Evolutionary conservation across 2,888 invertebrate genomes (phyloP).

Genomic region (Pristionchus entomophagus): DNA sequence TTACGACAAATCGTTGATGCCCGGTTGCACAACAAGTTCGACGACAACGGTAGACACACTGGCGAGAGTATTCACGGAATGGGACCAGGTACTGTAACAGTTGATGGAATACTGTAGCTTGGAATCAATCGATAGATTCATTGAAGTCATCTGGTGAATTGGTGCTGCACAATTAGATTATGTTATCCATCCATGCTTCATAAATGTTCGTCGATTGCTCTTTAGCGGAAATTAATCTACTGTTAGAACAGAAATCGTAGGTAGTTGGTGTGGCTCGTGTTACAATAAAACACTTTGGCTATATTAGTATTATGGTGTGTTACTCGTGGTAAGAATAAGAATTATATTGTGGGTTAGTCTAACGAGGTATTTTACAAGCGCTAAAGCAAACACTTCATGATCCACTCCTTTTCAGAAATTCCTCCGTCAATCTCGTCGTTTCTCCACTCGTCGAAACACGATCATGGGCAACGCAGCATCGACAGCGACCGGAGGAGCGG

Average conservation of each 20-base stretch:
- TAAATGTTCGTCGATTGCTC: too few relatives aligned
- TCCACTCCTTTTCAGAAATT: slow-evolving; percentile 39
- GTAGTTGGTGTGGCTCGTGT: too few relatives aligned
- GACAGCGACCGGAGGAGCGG: neutral
- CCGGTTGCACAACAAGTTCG: neutral
- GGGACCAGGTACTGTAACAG: too few relatives aligned
- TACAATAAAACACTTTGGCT: too few relatives aligned
- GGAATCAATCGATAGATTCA: neutral
- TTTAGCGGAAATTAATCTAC: too few relatives aligned
- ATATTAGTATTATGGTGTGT: too few relatives aligned
- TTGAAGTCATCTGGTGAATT: neutral
- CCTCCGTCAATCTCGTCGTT: slow-evolving; percentile 42
- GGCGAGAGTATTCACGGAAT: neutral
- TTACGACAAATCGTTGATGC: neutral
- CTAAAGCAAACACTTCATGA: too few relatives aligned
- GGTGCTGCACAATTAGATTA: neutral
- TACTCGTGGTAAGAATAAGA: too few relatives aligned
- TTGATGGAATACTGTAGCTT: neutral
- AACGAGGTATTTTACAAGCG: too few relatives aligned
- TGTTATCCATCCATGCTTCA: neutral
- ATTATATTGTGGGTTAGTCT: too few relatives aligned
- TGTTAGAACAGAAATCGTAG: too few relatives aligned
- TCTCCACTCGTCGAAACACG: slow-evolving; percentile 26
- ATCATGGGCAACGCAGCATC: neutral
- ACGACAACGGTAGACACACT: slow-evolving; percentile 28